Conservation (phyloP, 1,140 invertebrate species). For the Acromyrmex charruanus region DNA sequence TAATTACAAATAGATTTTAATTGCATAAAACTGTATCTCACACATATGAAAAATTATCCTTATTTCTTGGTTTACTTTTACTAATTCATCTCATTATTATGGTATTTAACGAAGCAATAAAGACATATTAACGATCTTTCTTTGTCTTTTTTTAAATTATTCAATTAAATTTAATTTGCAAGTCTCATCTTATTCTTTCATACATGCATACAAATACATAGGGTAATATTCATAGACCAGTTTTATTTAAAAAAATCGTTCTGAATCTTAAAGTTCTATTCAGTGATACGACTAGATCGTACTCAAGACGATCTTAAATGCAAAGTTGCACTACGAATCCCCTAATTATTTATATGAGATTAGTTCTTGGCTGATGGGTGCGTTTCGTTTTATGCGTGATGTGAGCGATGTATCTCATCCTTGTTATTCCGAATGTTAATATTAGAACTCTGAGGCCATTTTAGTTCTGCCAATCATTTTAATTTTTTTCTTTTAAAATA, state of each 20-base stretch:
- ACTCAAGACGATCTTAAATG: background rate
- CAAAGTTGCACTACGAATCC: background rate
- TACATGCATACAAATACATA: background rate
- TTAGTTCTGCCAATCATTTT: too few relatives aligned
- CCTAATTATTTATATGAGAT: background rate
- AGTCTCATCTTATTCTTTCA: background rate
- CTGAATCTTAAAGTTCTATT: background rate
- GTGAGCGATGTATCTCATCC: too few relatives aligned
- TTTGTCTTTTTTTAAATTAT: background rate
- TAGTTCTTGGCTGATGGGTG: background rate
- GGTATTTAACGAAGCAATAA: background rate
- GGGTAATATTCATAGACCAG: background rate
- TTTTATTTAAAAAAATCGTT: background rate
- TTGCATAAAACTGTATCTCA: background rate
- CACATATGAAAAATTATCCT: background rate
- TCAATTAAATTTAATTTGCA: conserved; percentile 2
- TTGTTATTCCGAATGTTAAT: too few relatives aligned
- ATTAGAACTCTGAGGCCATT: too few relatives aligned
- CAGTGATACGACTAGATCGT: background rate
- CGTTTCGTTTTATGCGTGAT: background rate
- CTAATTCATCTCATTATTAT: background rate
- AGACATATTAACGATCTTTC: background rate
- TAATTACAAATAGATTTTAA: conserved; percentile 18
- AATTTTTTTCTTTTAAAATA: too few relatives aligned
- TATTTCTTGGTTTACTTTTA: background rate